A percentile compares a stretch with the other conserved stretches of the same genome.
These are phyloP conservation scores for Homarus gammarus DNA, from an alignment of 2,888 invertebrate genomes.

Conservation along the genomic window DNA sequence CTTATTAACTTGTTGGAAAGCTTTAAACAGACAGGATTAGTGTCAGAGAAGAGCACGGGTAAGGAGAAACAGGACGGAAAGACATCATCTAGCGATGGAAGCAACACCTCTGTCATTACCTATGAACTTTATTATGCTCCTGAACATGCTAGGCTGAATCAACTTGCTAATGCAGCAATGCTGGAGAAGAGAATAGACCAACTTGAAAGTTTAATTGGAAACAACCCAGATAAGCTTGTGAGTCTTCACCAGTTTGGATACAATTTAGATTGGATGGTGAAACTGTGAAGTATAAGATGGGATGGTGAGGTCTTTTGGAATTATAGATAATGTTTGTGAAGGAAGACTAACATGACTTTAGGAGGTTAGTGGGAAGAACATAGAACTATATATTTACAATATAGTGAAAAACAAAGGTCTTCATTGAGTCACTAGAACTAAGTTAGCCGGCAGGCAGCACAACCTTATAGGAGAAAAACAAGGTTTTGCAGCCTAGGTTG, in stretches of 20 bases:
- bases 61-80: constrained; percentile 2
- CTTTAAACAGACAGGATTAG: constrained; percentile 82
- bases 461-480: too few relatives aligned
- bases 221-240: constrained; percentile 89
- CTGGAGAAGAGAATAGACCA: constrained; percentile 91
- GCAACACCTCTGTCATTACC: constrained; percentile 79
- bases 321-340: background rate
- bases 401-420: too few relatives aligned
- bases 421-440: too few relatives aligned
- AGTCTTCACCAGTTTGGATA: constrained; percentile 74
- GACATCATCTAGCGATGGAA: constrained; percentile 77
- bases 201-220: constrained; percentile 90
- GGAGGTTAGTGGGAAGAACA: too few relatives aligned
- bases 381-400: too few relatives aligned
- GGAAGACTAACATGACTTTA: too few relatives aligned
- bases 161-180: constrained; percentile 89
- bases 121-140: constrained; percentile 86
- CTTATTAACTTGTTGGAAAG: constrained; percentile 85
- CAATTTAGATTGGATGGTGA: background rate
- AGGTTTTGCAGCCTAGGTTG: too few relatives aligned
- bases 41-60: constrained; percentile 53
- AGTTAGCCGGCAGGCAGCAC: too few relatives aligned
- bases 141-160: constrained; percentile 85
- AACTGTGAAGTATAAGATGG: background rate
- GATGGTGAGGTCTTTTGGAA: background rate